Evolutionary conservation across 2,888 invertebrate genomes (phyloP).

Genomic region (Bombylius major): DNA sequence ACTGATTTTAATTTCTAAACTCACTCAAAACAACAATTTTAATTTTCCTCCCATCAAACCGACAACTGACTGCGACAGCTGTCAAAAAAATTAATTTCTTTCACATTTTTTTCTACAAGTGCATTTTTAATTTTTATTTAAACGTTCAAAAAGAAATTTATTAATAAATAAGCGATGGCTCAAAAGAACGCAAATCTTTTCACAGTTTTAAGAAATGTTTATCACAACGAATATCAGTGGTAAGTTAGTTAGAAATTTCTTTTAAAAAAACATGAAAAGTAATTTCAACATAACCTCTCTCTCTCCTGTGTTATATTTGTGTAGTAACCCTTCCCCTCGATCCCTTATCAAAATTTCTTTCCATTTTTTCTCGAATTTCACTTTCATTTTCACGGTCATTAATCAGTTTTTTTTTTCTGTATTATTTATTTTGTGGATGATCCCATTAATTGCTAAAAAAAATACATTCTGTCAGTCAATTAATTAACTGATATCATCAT

Average conservation of each 20-base stretch:
- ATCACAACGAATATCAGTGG: constrained; percentile 69
- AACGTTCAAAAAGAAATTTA: too few species aligned
- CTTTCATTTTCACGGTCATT: not conserved
- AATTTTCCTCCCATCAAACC: too few species aligned
- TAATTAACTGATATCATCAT: too few species aligned
- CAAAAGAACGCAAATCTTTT: constrained; percentile 42
- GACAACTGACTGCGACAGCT: too few species aligned
- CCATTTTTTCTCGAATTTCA: not conserved
- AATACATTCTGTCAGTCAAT: not conserved
- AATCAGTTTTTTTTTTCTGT: not conserved
- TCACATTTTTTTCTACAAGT: too few species aligned
- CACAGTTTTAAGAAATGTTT: constrained; percentile 48
- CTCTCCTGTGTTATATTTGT: too few species aligned
- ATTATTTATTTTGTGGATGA: constrained; percentile 3
- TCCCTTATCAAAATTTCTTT: not conserved
- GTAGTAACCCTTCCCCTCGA: not conserved
- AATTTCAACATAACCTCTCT: not conserved
- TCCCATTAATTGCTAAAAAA: too few species aligned
- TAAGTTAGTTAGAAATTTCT: constrained; percentile 30
- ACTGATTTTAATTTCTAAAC: too few species aligned
- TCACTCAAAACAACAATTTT: too few species aligned
- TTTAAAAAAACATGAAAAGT: too few species aligned
- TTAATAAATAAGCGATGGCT: constrained; percentile 37
- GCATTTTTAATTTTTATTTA: too few species aligned
- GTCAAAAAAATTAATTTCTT: too few species aligned